A percentile compares a stretch with the other conserved stretches of the same genome.
Evolutionary conservation across 1,140 invertebrate species (phyloP).

Genomic region (Ptiloglossa arizonensis): DNA sequence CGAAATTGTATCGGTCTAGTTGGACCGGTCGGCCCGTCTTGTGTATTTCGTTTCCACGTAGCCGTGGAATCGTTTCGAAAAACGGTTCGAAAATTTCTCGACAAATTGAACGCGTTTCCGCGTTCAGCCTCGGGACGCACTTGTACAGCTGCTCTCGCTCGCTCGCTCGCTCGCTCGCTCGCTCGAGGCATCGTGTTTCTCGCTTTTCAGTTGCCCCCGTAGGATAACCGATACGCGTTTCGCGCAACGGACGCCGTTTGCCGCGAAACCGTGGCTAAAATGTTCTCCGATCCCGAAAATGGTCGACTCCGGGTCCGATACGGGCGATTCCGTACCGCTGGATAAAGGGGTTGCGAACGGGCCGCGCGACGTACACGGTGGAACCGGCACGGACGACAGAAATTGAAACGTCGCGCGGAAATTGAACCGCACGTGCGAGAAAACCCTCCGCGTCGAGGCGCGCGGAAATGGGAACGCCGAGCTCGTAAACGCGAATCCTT

Average conservation of each 20-base stretch:
- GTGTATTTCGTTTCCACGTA: too few relatives aligned
- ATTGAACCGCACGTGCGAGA: conserved; percentile 57
- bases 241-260: neutral
- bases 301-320: neutral
- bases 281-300: conserved; percentile 26
- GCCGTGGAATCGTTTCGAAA: too few relatives aligned
- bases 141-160: too few relatives aligned
- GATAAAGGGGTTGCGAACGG: neutral
- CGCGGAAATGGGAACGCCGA: conserved; percentile 60
- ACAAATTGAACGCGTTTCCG: too few relatives aligned
- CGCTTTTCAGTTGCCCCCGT: too few relatives aligned
- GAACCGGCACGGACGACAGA: conserved; percentile 36
- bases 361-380: neutral
- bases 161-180: too few relatives aligned
- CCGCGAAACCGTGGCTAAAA: neutral
- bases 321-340: neutral
- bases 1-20: too few relatives aligned
- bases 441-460: conserved; percentile 43
- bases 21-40: too few relatives aligned
- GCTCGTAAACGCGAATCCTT: conserved; percentile 56
- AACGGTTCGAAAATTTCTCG: too few relatives aligned
- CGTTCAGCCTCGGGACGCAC: too few relatives aligned
- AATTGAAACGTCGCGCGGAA: conserved; percentile 68
- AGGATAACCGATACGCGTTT: neutral
- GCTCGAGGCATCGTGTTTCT: neutral